phyloP scores from a whole-genome alignment of 2,113 vertebrate genomes.

The Gila orcuttii region DNA sequence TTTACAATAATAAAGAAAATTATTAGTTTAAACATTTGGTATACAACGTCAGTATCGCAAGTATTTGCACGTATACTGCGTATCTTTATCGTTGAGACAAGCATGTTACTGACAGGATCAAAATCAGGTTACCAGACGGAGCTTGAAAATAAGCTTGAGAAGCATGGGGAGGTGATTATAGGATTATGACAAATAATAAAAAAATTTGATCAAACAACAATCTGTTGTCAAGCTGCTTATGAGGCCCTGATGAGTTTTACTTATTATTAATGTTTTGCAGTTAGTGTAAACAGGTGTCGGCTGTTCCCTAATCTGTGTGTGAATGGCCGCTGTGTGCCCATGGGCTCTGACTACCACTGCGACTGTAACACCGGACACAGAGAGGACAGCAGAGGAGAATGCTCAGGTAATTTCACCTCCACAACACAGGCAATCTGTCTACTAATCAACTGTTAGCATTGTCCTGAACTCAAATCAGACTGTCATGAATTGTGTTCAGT shows the following conservation, averaged over 20 bases:
- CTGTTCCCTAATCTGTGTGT: conserved; percentile 76
- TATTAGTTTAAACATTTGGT: not conserved
- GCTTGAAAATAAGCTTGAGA: no score
- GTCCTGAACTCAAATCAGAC: not conserved
- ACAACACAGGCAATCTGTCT: not conserved
- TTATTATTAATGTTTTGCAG: conserved; percentile 58
- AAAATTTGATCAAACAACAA: not conserved
- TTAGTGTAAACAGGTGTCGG: conserved; percentile 77
- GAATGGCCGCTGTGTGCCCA: conserved; percentile 77
- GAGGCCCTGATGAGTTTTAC: not conserved
- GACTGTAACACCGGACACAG: conserved; percentile 80
- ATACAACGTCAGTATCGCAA: not conserved
- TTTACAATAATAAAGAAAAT: not conserved
- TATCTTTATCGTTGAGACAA: no score
- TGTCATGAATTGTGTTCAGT: not conserved
- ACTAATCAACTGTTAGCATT: not conserved
- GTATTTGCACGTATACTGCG: not conserved
- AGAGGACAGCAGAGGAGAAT: conserved; percentile 74
- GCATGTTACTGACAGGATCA: no score
- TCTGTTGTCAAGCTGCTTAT: no score
- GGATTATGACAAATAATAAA: no score
- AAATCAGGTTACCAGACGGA: no score
- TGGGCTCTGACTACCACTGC: conserved; percentile 74
- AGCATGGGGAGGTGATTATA: no score
- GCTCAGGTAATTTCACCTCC: conserved; percentile 68